These are phyloP conservation scores for Drosophila lacicola DNA, from an alignment of 2,888 invertebrate species.

Conservation along the genomic window DNA sequence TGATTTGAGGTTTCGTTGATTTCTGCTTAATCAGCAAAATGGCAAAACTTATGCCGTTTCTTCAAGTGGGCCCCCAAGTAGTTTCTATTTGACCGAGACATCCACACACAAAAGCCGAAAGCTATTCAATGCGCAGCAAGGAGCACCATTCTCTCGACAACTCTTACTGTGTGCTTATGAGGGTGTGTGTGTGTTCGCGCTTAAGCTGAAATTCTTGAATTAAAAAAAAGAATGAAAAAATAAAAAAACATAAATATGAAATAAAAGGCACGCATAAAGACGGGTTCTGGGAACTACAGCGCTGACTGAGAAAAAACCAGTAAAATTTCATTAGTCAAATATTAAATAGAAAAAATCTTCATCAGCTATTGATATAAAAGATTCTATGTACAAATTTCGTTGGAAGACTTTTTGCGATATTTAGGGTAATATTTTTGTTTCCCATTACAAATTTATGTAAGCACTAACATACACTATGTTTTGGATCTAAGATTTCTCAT, in stretches of 20 bases:
- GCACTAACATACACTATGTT: no score
- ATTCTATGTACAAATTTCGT: no score
- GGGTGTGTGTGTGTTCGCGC: conserved; percentile 8
- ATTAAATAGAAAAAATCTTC: no score
- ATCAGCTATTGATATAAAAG: no score
- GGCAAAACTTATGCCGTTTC: conserved; percentile 47
- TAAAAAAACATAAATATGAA: conserved; percentile 4
- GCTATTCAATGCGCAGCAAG: conserved; percentile 29
- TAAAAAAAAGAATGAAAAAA: conserved; percentile 12
- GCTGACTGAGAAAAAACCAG: conserved; percentile 11
- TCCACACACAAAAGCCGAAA: conserved; percentile 23
- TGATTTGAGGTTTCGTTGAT: conserved; percentile 57
- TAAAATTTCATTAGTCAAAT: conserved; percentile 1
- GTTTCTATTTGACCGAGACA: conserved; percentile 42
- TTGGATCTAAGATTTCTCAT: no score
- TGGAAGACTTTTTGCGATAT: no score
- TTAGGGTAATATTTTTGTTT: no score
- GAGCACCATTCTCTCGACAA: conserved; percentile 29
- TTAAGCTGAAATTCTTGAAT: conserved; percentile 47
- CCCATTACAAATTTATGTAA: no score
- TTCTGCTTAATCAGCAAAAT: conserved; percentile 57
- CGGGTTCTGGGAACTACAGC: conserved; percentile 43
- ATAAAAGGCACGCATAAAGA: conserved; percentile 35
- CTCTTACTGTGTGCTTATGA: conserved; percentile 9
- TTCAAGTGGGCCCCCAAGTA: conserved; percentile 44